Conservation (phyloP, 2,113 vertebrate genomes). For the Lucifuga dentata region DNA sequence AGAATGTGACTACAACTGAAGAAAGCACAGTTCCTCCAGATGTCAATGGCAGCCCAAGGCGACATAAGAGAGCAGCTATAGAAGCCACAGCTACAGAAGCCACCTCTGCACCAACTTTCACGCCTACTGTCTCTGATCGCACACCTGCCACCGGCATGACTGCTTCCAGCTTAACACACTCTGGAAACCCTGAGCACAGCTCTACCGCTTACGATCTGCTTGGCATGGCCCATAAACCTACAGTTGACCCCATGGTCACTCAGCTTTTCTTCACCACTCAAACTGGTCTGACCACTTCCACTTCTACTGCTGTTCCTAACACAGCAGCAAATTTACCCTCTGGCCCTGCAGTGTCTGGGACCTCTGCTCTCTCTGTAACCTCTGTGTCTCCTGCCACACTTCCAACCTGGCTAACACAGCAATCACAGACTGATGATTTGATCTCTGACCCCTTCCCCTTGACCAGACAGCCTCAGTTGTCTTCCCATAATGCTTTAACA, state of each 20-base stretch:
- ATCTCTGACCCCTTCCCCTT: conserved; percentile 42
- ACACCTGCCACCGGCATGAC: conserved; percentile 45
- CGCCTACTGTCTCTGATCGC: conserved; percentile 69
- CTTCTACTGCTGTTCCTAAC: conserved; percentile 16
- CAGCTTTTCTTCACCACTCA: conserved; percentile 12
- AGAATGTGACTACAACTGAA: conserved; percentile 80
- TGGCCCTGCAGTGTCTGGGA: conserved; percentile 39
- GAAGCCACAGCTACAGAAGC: conserved; percentile 81
- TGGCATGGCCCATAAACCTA: neutral
- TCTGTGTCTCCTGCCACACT: conserved; percentile 51
- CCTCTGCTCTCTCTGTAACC: conserved; percentile 63
- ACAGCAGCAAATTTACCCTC: conserved; percentile 11
- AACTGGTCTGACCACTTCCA: no score
- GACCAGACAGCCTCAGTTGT: conserved; percentile 50
- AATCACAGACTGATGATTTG: conserved; percentile 26
- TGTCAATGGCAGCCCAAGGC: conserved; percentile 47
- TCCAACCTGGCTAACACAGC: conserved; percentile 73
- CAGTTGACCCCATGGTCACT: neutral
- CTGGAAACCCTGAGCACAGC: conserved; percentile 2
- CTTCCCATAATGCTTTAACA: conserved; percentile 54
- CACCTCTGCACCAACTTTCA: conserved; percentile 79
- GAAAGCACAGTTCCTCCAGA: conserved; percentile 61
- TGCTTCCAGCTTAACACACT: conserved; percentile 21
- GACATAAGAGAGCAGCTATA: conserved; percentile 86
- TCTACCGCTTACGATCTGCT: conserved; percentile 9